phyloP scores from a whole-genome alignment of 1,140 invertebrate species.

The Goniozus legneri region DNA sequence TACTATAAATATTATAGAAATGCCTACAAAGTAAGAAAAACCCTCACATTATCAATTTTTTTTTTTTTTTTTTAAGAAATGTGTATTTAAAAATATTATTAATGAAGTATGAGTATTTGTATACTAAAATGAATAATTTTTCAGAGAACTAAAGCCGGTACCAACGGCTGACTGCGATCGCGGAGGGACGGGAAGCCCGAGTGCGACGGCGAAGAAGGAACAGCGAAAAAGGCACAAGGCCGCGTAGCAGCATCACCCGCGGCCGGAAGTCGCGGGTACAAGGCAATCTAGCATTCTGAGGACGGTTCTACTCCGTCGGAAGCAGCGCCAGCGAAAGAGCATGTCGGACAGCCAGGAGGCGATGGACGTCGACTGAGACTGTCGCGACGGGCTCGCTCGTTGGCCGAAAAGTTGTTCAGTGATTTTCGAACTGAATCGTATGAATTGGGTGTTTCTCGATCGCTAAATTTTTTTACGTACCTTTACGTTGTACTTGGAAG shows the following conservation, averaged over 20 bases:
- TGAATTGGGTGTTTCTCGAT: too few species aligned
- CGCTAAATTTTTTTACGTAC: too few species aligned
- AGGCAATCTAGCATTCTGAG: slow-evolving; percentile 41
- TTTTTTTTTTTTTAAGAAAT: too few species aligned
- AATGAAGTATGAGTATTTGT: neutral
- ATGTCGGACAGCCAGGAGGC: slow-evolving; percentile 36
- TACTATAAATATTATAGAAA: too few species aligned
- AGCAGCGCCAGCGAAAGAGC: slow-evolving; percentile 36
- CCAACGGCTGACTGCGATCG: slow-evolving; percentile 49
- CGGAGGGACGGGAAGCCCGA: slow-evolving; percentile 20
- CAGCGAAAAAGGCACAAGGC: slow-evolving; percentile 60
- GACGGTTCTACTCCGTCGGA: slow-evolving; percentile 42
- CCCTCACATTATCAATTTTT: too few species aligned
- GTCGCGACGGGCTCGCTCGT: too few species aligned
- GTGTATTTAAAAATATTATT: too few species aligned
- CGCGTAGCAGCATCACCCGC: slow-evolving; percentile 54
- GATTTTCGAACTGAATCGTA: too few species aligned
- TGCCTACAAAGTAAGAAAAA: too few species aligned
- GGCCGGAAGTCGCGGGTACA: slow-evolving; percentile 46
- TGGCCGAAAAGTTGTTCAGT: too few species aligned
- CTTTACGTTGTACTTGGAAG: too few species aligned
- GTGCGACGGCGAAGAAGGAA: slow-evolving; percentile 44
- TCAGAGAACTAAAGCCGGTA: slow-evolving; percentile 58
- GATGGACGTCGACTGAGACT: slow-evolving; percentile 28
- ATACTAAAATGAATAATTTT: slow-evolving; percentile 19